Base-by-base conservation (phyloP, 2,888 invertebrate species). In the Eugnorisma glareosa region DNA sequence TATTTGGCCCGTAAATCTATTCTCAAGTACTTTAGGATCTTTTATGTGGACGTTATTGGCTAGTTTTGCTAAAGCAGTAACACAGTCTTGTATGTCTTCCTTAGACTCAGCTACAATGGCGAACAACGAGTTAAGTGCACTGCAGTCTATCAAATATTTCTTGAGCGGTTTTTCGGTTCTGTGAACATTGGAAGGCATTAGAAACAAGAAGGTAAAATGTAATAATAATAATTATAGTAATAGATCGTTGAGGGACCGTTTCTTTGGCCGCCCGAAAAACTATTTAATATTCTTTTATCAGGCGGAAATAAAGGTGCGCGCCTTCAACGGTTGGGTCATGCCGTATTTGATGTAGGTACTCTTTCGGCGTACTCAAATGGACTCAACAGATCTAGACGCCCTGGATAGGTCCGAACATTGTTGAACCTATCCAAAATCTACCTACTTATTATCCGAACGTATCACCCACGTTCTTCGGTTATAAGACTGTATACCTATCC, bases 91-190 rank as follows among this genome's bases (percentile, higher is more conserved):
- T 66, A 94, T 91, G 51, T 96, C 92, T 90, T 97, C 95, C 80
- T 93, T 94, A 15, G 93, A 90, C 73, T 95, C 94, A 0, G 93
- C 85, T 64, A 96, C 91, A 31, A 95, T 92, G 28, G 93, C 89
- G 78, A 97, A 94, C n/a, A 97, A 91, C 59, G 97, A 89, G 78
- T 96, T 95, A n/a, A 97, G 89, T 18, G 97, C 97, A 78, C 95
- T 96, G 91, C 97, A 97, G 74, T 97, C 97, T 72, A 97, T 91
- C 88, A 97, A 96, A 83, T 97, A 95, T 89, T 97, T 97, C 83
- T 96, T 96, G 72, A 97, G 90, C 37, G 96, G 93, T 79, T 94
- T 94, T 87, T 95, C 96, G 66, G 96, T 95, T 84, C 97, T 97
- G 93, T 74, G 95, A 96, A 86, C 76, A 87, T 90, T 63, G 2